Evolutionary conservation across 2,888 invertebrate species (phyloP), one percentile per base, ranked within the genome.

Genomic region (Drosophila meridionalis): DNA sequence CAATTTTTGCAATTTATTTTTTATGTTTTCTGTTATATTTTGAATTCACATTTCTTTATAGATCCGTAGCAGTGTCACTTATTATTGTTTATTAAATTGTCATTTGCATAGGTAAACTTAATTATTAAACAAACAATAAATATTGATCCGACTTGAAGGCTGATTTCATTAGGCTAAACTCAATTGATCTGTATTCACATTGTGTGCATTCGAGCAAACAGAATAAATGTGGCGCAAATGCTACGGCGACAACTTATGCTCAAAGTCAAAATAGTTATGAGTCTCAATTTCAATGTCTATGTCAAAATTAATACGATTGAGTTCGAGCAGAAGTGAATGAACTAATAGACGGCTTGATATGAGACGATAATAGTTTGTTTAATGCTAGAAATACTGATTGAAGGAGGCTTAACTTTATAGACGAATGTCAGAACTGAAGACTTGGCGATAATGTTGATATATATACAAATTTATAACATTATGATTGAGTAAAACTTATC

Each of bases 171-270:
- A 32, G 57, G 47, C 56, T 42, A 4, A 50, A 53, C 47, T 45
- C 20, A 57, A 56, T 68, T 64, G 56, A 74, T 53, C 76, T 75
- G 48, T 38, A 61, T 45, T 61, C 26, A 48, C 26, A 59, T 45
- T 50, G 48, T 55, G 47, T 59, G 55, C 38, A 43, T 40, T 28
- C 40, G 11, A 53, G 47, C 57, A 34, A 62, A 40, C 11, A 53
- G 20, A 28, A 7, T 6, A 36, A 42, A 60, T 58, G 50, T 59
- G 28, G 55, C 36, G 42, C 40, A 56, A 6, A 38, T 53, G 12
- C 20, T 60, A 30, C 11, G 26, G 28, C 4, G 28, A 38, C 28
- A 20, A 34, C 32, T 43, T 57, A 43, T 43, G 43, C 26, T 34
- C 34, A 45, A 45, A 34, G 58, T 58, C 26, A 45, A 32, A 45